Conservation (phyloP, 2,888 invertebrate genomes). For the Allophyes oxyacanthae region DNA sequence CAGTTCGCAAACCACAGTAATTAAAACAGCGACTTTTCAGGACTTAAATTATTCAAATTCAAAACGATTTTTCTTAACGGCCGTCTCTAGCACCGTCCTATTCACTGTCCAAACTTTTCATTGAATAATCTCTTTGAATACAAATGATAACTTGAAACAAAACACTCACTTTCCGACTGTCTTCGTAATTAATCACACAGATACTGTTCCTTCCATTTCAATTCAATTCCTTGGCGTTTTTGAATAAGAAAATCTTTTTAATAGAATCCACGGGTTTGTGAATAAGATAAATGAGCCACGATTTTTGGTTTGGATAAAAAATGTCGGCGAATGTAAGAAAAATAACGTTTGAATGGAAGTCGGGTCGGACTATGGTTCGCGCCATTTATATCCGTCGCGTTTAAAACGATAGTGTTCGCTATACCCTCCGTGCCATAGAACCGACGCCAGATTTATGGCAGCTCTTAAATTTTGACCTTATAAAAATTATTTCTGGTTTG, state of each 20-base stretch:
- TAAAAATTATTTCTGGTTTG: constrained; percentile 12
- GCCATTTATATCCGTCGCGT: constrained; percentile 62
- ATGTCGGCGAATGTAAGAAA: constrained; percentile 60
- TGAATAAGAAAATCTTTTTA: constrained; percentile 77
- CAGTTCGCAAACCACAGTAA: constrained; percentile 31
- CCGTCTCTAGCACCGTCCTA: constrained; percentile 32
- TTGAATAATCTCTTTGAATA: constrained; percentile 60
- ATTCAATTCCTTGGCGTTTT: constrained; percentile 76
- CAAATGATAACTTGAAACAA: constrained; percentile 64
- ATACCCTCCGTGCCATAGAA: constrained; percentile 28
- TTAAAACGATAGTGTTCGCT: constrained; percentile 45
- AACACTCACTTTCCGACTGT: constrained; percentile 65
- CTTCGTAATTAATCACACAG: constrained; percentile 73
- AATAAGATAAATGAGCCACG: constrained; percentile 70
- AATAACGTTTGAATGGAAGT: constrained; percentile 64
- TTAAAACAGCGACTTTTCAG: constrained; percentile 42
- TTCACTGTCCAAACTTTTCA: constrained; percentile 56
- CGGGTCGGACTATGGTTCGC: constrained; percentile 51
- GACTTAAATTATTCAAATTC: constrained; percentile 45
- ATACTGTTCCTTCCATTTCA: constrained; percentile 66
- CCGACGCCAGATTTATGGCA: constrained; percentile 34
- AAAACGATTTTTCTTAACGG: constrained; percentile 47
- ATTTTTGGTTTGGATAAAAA: constrained; percentile 69
- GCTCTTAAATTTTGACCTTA: constrained; percentile 33
- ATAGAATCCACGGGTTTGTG: constrained; percentile 67